phyloP scores from a whole-genome alignment of 64 coral and sea anemone genomes.

The Porites lutea region DNA sequence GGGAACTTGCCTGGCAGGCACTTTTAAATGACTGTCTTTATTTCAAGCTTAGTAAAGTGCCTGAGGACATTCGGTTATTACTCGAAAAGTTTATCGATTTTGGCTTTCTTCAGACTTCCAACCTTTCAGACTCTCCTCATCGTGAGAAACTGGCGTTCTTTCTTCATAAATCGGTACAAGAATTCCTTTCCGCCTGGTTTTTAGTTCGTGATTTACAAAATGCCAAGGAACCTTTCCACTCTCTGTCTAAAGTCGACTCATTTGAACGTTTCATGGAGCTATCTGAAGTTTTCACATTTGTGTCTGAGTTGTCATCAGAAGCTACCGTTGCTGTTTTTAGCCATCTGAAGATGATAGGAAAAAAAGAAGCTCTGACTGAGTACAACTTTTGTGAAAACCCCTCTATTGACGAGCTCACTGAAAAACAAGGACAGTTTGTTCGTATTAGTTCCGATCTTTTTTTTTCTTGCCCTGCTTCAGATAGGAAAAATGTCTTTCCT shows the following conservation, averaged over 20 bases:
- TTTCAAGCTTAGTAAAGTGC: neutral
- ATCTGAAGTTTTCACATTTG: constrained; percentile 3
- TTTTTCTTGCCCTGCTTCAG: neutral
- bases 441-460: neutral
- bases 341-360: neutral
- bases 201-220: constrained; percentile 2
- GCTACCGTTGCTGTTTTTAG: neutral
- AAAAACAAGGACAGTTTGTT: neutral
- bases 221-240: neutral
- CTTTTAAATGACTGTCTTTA: constrained; percentile 22
- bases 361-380: neutral
- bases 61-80: neutral
- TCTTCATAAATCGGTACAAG: constrained; percentile 58
- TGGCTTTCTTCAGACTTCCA: constrained; percentile 42
- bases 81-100: neutral
- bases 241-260: neutral
- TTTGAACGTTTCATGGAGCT: neutral
- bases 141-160: constrained; percentile 48
- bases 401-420: neutral
- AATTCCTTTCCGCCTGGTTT: constrained; percentile 57
- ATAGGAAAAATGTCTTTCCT: neutral
- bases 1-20: constrained; percentile 44
- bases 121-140: neutral
- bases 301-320: constrained; percentile 6
- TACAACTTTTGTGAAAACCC: neutral